These are phyloP conservation scores for Mylabris phalerata DNA, from an alignment of 1,140 invertebrate species.

Conservation along the genomic window DNA sequence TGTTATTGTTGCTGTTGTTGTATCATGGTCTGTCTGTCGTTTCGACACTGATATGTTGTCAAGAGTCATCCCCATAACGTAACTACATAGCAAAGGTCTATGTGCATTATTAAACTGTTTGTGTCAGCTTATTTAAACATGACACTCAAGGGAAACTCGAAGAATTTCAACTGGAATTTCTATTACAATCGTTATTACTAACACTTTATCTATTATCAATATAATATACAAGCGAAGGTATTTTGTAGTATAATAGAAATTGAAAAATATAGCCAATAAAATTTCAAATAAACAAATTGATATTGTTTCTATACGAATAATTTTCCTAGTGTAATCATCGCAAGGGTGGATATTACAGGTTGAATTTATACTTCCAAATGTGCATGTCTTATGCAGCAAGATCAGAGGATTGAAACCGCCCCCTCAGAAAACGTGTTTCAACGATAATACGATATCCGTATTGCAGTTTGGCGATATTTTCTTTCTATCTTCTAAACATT, in stretches of 20 bases:
- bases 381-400: constrained; percentile 25
- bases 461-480: neutral
- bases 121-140: constrained; percentile 12
- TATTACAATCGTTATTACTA: too few relatives aligned
- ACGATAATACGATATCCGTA: constrained; percentile 17
- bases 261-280: too few relatives aligned
- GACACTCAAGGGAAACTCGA: neutral
- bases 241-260: too few relatives aligned
- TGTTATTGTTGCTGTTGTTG: neutral
- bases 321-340: too few relatives aligned
- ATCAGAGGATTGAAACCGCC: constrained; percentile 7
- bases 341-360: neutral
- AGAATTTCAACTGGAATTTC: too few relatives aligned
- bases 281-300: too few relatives aligned
- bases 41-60: constrained; percentile 12
- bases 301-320: too few relatives aligned
- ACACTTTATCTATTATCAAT: too few relatives aligned
- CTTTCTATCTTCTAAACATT: neutral
- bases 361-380: constrained; percentile 31
- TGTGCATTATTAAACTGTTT: constrained; percentile 17
- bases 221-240: too few relatives aligned
- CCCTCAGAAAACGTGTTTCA: constrained; percentile 8
- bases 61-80: constrained; percentile 2
- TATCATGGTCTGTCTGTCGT: constrained; percentile 11
- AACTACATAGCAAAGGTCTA: constrained; percentile 5